Percentiles rank a stretch among this genome's conserved stretches.
phyloP scores from a whole-genome alignment of 2,888 invertebrate species.

The Ornithoptera priamus region DNA sequence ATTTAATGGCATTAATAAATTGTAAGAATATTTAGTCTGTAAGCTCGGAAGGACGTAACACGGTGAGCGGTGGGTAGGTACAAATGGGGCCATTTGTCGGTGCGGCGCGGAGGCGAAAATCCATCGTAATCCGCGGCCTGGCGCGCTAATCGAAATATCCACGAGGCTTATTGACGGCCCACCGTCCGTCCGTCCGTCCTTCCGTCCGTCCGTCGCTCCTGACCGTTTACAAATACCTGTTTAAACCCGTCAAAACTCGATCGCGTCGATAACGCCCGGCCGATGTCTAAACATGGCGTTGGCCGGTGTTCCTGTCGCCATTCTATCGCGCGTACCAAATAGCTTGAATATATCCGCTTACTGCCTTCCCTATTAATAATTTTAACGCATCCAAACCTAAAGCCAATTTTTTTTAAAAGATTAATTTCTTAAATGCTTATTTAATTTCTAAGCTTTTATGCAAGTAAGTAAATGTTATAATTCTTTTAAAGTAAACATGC shows the following conservation, averaged over 20 bases:
- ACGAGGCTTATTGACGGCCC: constrained; percentile 64
- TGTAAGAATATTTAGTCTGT: constrained; percentile 3
- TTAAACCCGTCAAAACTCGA: constrained; percentile 27
- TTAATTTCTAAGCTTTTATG: neutral
- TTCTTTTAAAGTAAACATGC: too few species aligned
- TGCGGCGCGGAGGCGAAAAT: constrained; percentile 68
- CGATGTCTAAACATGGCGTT: constrained; percentile 5
- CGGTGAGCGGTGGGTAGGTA: constrained; percentile 42
- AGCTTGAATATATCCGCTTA: neutral
- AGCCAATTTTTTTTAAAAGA: too few species aligned
- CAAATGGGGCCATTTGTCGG: constrained; percentile 76
- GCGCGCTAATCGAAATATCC: constrained; percentile 77
- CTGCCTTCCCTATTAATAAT: too few species aligned
- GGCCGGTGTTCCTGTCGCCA: neutral
- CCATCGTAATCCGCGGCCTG: constrained; percentile 71
- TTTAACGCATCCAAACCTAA: too few species aligned
- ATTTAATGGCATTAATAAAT: constrained; percentile 1
- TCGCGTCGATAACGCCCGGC: constrained; percentile 17
- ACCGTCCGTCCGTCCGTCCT: constrained; percentile 25
- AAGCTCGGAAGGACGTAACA: constrained; percentile 16
- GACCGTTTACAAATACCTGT: constrained; percentile 26
- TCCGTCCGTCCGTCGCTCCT: constrained; percentile 20
- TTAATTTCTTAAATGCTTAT: neutral
- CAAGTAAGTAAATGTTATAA: too few species aligned
- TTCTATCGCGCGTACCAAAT: neutral